These are phyloP conservation scores for Ormia ochracea DNA, from an alignment of 2,888 invertebrate species.

Conservation along the genomic window DNA sequence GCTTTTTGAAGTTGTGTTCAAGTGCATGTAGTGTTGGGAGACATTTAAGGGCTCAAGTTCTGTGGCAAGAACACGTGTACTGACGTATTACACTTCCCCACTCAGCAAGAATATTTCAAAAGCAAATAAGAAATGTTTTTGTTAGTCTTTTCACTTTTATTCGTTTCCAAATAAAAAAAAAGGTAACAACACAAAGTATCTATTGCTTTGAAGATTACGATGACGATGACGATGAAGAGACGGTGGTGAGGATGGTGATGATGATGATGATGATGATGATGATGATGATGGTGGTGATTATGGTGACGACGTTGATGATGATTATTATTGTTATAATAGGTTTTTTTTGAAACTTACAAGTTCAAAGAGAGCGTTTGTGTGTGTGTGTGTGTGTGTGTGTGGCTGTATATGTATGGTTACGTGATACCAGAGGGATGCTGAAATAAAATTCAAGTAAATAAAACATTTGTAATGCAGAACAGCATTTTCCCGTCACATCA, in stretches of 20 bases:
- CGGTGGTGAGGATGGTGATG: constrained; percentile 52
- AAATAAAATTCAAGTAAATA: constrained; percentile 44
- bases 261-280: constrained; percentile 53
- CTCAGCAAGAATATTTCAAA: constrained; percentile 16
- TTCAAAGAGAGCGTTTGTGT: no score
- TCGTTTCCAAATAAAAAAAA: constrained; percentile 13
- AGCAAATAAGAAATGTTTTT: constrained; percentile 30
- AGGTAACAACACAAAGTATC: constrained; percentile 8
- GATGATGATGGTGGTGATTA: constrained; percentile 53
- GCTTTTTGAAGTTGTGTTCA: constrained; percentile 36
- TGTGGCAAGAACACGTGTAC: constrained; percentile 56
- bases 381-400: no score
- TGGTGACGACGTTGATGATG: constrained; percentile 53
- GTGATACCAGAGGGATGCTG: constrained; percentile 16
- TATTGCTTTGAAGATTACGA: constrained; percentile 59
- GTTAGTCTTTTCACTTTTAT: constrained; percentile 5
- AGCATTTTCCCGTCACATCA: constrained; percentile 69
- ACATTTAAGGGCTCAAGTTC: constrained; percentile 50
- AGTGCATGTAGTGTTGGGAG: constrained; percentile 37
- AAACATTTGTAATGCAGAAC: constrained; percentile 62
- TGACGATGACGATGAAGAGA: constrained; percentile 53
- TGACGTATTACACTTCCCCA: constrained; percentile 8
- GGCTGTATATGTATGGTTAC: background rate
- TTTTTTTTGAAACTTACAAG: constrained; percentile 35
- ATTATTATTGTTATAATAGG: constrained; percentile 56